A percentile compares a stretch with the other conserved stretches of the same genome.
Evolutionary conservation across 64 coral and sea anemone genomes (phyloP).

Genomic region (Cladopsammia gracilis): DNA sequence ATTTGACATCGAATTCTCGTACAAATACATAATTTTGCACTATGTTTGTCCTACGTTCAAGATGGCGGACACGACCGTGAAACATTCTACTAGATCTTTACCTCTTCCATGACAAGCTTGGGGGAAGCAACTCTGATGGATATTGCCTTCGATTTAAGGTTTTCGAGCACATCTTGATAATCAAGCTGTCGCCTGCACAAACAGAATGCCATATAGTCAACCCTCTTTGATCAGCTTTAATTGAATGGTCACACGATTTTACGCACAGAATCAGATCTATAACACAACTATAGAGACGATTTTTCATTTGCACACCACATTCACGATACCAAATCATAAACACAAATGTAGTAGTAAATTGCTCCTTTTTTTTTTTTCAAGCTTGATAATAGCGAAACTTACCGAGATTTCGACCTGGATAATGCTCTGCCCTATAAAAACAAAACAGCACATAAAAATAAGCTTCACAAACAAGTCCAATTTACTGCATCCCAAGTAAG

Average conservation of each 20-base stretch:
- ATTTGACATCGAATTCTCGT: too few species aligned
- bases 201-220: neutral
- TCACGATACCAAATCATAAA: too few species aligned
- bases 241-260: too few species aligned
- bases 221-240: too few species aligned
- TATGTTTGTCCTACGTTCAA: too few species aligned
- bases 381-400: neutral
- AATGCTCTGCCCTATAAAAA: constrained; percentile 86
- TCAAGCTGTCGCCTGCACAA: constrained; percentile 87
- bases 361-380: too few species aligned
- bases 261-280: too few species aligned
- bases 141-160: constrained; percentile 83
- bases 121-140: constrained; percentile 98
- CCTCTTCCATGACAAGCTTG: constrained; percentile 97
- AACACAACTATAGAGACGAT: too few species aligned
- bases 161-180: constrained; percentile 86
- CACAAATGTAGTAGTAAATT: too few species aligned
- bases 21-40: too few species aligned
- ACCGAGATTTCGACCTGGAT: constrained; percentile 94
- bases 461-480: neutral
- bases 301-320: too few species aligned
- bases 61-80: too few species aligned
- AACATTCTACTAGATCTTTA: neutral
- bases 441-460: neutral
- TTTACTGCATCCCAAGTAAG: neutral